A percentile compares a stretch with the other conserved stretches of the same genome.
These are phyloP conservation scores for Archilochus colubris DNA, from an alignment of 2,113 vertebrate genomes.

Conservation along the genomic window DNA sequence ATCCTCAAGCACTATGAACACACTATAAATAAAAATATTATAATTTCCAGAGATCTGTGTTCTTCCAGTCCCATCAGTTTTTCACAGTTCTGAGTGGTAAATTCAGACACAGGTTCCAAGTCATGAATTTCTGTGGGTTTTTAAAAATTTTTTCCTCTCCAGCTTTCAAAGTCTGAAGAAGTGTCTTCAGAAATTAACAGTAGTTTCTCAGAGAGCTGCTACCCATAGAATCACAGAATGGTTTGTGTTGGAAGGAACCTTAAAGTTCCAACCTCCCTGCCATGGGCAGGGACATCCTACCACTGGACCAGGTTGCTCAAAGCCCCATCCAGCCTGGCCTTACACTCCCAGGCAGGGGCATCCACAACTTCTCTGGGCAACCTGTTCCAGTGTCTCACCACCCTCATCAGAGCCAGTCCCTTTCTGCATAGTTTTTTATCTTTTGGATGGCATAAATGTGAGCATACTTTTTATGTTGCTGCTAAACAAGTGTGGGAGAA, in stretches of 20 bases:
- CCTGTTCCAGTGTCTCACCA: background rate
- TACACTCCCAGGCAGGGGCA: fast-evolving
- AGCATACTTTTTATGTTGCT: background rate
- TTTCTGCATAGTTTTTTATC: background rate
- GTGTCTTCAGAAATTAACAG: background rate
- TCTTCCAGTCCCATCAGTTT: background rate
- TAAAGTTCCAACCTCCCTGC: background rate
- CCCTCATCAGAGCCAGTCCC: fast-evolving
- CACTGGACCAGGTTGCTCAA: background rate
- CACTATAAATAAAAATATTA: background rate
- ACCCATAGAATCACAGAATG: background rate
- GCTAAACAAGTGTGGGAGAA: background rate
- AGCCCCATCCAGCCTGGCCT: fast-evolving
- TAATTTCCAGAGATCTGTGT: background rate
- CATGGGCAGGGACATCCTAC: background rate
- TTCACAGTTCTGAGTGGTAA: background rate
- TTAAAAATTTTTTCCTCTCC: background rate
- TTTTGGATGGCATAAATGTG: background rate
- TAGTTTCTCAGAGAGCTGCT: background rate
- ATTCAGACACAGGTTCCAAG: background rate
- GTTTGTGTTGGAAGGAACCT: background rate
- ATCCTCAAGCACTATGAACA: background rate
- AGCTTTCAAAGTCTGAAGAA: background rate
- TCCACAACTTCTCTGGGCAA: background rate
- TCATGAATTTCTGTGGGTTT: background rate